phyloP scores from a whole-genome alignment of 2,888 invertebrate genomes.

The Cryptophagus acutangulus region DNA sequence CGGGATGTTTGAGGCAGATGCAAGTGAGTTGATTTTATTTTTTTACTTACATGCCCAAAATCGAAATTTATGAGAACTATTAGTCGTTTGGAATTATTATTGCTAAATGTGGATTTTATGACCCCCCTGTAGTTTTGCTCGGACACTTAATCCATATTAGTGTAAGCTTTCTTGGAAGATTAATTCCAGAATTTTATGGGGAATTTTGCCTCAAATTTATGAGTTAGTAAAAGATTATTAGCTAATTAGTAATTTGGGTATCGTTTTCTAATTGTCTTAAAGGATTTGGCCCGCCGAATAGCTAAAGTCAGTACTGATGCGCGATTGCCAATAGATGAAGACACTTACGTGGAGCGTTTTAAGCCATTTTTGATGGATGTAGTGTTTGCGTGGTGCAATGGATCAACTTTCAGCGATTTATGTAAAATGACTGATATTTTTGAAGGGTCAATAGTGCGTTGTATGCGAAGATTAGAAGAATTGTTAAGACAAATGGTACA shows the following conservation, averaged over 20 bases:
- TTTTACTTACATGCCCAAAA: too few species aligned
- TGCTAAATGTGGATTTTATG: too few species aligned
- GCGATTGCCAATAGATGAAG: slow-evolving; percentile 84
- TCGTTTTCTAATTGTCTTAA: slow-evolving; percentile 19
- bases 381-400: slow-evolving; percentile 93
- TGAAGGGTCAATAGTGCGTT: slow-evolving; percentile 87
- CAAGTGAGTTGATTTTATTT: too few species aligned
- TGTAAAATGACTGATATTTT: slow-evolving; percentile 96
- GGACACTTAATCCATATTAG: too few species aligned
- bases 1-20: slow-evolving; percentile 84
- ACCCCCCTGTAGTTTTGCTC: too few species aligned
- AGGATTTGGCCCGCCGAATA: slow-evolving; percentile 89
- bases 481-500: slow-evolving; percentile 91
- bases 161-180: too few species aligned
- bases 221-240: too few species aligned
- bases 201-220: too few species aligned
- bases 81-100: too few species aligned
- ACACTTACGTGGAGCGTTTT: slow-evolving; percentile 85
- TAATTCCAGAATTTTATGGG: too few species aligned
- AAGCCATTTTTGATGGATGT: slow-evolving; percentile 97
- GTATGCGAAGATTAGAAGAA: slow-evolving; percentile 95
- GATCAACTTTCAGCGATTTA: slow-evolving; percentile 83
- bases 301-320: slow-evolving; percentile 82
- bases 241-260: too few species aligned
- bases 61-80: too few species aligned